phyloP scores from a whole-genome alignment of 2,113 vertebrate genomes.

The Rallus limicola region DNA sequence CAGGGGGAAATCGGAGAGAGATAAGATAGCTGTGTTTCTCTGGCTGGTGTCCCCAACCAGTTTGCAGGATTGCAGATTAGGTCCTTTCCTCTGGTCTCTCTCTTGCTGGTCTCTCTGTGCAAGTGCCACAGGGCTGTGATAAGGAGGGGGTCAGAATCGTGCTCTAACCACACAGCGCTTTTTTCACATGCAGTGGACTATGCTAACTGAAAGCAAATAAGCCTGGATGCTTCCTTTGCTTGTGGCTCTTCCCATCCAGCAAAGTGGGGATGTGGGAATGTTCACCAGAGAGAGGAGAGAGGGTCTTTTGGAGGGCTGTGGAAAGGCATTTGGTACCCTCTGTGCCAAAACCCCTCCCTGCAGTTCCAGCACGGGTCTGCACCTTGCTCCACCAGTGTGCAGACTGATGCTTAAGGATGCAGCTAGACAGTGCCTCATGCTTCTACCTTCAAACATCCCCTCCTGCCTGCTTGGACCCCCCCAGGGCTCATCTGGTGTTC shows the following conservation, averaged over 20 bases:
- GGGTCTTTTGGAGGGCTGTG: background rate
- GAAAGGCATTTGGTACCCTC: background rate
- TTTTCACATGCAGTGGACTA: background rate
- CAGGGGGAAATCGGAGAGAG: background rate
- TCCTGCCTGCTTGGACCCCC: background rate
- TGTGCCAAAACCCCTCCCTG: background rate
- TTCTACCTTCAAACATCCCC: background rate
- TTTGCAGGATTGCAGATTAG: conserved; percentile 13
- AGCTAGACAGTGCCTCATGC: background rate
- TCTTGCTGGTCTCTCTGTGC: background rate
- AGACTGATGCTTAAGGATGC: background rate
- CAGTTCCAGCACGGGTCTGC: background rate
- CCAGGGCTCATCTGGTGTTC: background rate
- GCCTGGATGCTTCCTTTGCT: background rate
- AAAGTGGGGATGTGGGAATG: background rate
- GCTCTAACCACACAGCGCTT: background rate
- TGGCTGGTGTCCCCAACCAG: background rate
- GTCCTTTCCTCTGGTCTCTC: background rate
- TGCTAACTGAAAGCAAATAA: background rate
- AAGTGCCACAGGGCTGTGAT: conserved; percentile 18
- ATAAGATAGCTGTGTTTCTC: background rate
- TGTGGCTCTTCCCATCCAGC: background rate
- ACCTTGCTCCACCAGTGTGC: background rate
- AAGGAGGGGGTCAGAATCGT: background rate
- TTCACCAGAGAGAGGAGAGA: background rate